These are phyloP conservation scores for Petrocephalus zakoni DNA, from an alignment of 2,113 vertebrate genomes.

Conservation along the genomic window DNA sequence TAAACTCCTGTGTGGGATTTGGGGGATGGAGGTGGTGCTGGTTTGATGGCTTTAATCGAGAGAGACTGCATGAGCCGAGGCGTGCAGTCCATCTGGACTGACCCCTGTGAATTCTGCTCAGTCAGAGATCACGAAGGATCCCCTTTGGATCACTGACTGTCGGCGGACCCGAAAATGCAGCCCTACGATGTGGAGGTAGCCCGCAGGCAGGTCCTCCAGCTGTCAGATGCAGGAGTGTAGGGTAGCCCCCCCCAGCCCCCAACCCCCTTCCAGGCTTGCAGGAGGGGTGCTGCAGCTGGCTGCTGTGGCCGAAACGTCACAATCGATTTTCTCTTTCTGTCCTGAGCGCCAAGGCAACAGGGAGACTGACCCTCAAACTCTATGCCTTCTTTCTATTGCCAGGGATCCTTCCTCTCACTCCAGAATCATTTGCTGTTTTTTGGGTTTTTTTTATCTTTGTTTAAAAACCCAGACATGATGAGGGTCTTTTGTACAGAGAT, in stretches of 20 bases:
- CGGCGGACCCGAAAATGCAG: too few relatives aligned
- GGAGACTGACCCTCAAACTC: not conserved
- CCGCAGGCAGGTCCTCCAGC: not conserved
- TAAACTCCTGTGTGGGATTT: not conserved
- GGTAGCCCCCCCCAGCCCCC: not conserved
- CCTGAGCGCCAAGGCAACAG: not conserved
- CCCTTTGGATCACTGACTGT: not conserved
- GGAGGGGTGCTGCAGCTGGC: not conserved
- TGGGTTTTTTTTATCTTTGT: not conserved
- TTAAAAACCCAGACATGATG: not conserved
- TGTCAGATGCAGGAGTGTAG: not conserved
- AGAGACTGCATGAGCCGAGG: not conserved
- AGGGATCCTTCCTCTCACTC: not conserved
- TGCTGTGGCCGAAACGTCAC: not conserved
- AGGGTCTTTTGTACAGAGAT: not conserved
- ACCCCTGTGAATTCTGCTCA: not conserved
- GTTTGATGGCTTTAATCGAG: too few relatives aligned
- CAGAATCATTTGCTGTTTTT: not conserved
- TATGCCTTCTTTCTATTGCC: not conserved
- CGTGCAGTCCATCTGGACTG: not conserved
- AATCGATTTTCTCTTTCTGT: not conserved
- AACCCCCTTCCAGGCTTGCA: not conserved
- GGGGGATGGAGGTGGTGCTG: too few relatives aligned
- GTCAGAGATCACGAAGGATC: not conserved
- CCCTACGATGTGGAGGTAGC: not conserved